Conservation (phyloP, 2,888 invertebrate species). For the Camptogramma bilineatum region DNA sequence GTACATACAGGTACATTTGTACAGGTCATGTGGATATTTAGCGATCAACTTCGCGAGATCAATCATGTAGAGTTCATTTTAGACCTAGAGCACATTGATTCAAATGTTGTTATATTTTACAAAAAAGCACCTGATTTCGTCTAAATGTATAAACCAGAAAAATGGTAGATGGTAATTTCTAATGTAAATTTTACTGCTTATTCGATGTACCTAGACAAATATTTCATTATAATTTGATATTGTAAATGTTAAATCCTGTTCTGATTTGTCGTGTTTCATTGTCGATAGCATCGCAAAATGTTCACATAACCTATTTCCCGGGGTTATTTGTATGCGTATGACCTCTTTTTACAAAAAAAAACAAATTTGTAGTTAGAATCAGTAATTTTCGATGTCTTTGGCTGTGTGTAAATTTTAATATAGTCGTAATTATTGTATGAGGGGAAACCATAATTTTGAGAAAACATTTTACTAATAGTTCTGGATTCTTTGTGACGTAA, state of each 20-base stretch:
- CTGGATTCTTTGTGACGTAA: slow-evolving; percentile 70
- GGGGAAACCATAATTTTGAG: slow-evolving; percentile 78
- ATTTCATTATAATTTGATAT: slow-evolving; percentile 56
- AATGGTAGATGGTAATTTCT: slow-evolving; percentile 72
- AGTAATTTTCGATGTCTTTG: slow-evolving; percentile 82
- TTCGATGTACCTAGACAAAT: slow-evolving; percentile 59
- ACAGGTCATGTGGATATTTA: slow-evolving; percentile 86
- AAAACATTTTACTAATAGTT: slow-evolving; percentile 74
- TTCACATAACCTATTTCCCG: slow-evolving; percentile 82
- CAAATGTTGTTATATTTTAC: slow-evolving; percentile 67
- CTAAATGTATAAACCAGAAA: slow-evolving; percentile 74
- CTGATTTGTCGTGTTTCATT: slow-evolving; percentile 57
- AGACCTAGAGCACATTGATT: slow-evolving; percentile 67
- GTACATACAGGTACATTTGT: slow-evolving; percentile 71
- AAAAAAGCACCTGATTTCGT: slow-evolving; percentile 60
- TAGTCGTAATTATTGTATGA: slow-evolving; percentile 65
- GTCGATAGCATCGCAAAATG: slow-evolving; percentile 86
- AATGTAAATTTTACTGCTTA: slow-evolving; percentile 66
- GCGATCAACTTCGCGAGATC: slow-evolving; percentile 80
- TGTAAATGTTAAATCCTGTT: slow-evolving; percentile 51
- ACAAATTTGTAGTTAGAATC: slow-evolving; percentile 74
- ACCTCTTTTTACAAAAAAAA: slow-evolving; percentile 67
- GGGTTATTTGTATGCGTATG: slow-evolving; percentile 68
- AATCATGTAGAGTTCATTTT: slow-evolving; percentile 66
- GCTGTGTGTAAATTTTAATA: slow-evolving; percentile 83